Percentiles rank a stretch among this genome's conserved stretches.
Evolutionary conservation across 1,140 invertebrate genomes (phyloP).

Genomic region (Metopolophium dirhodum): DNA sequence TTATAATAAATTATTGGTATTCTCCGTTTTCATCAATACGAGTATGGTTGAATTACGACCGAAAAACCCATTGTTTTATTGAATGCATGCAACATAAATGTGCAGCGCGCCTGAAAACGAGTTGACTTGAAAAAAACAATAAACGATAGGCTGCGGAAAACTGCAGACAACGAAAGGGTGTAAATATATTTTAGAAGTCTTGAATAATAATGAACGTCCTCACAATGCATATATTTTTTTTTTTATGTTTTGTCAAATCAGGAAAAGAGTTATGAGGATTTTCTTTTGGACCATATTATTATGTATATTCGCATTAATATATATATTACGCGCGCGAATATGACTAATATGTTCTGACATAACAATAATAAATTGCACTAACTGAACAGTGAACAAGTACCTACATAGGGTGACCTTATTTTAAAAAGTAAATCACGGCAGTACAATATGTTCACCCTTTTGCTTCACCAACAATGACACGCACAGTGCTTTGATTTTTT

Average conservation of each 20-base stretch:
- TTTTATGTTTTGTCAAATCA: background rate
- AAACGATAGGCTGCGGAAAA: background rate
- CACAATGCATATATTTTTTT: background rate
- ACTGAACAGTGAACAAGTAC: conserved; percentile 14
- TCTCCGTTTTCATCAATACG: background rate
- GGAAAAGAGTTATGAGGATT: background rate
- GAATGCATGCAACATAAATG: background rate
- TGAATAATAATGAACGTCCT: conserved; percentile 8
- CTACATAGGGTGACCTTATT: background rate
- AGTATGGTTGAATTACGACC: background rate
- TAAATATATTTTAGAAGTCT: background rate
- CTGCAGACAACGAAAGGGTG: background rate
- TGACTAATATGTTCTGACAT: conserved; percentile 15
- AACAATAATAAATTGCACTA: background rate
- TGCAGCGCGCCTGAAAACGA: background rate
- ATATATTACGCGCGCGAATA: background rate
- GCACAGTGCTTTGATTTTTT: background rate
- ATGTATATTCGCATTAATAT: background rate
- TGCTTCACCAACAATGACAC: background rate
- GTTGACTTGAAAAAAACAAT: conserved; percentile 1
- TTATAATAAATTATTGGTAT: background rate
- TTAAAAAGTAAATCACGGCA: background rate
- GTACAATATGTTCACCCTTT: conserved; percentile 5
- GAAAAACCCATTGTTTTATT: background rate
- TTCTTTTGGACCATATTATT: background rate